These are phyloP conservation scores for Urophycis tenuis DNA, from an alignment of 2,797 vertebrate genomes.

Conservation along the genomic window DNA sequence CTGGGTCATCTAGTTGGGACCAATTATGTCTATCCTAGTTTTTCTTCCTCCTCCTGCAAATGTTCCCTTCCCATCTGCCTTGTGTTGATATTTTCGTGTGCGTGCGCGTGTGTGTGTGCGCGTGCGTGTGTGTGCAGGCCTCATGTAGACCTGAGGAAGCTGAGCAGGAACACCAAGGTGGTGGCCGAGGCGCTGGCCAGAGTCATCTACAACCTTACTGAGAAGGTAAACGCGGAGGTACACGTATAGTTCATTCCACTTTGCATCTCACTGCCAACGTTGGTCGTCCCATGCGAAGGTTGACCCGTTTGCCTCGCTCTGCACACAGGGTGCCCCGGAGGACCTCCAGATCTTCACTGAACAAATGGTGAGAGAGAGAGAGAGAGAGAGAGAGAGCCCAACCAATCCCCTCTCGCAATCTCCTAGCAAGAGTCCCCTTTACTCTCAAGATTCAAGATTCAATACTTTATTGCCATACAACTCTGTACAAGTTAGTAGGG, in stretches of 20 bases:
- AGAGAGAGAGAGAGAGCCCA: too few species aligned
- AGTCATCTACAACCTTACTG: slow-evolving; percentile 95
- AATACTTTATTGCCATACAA: too few species aligned
- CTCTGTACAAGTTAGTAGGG: too few species aligned
- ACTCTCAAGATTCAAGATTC: too few species aligned
- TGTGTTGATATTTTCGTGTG: slow-evolving; percentile 2
- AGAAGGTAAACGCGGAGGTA: slow-evolving; percentile 74
- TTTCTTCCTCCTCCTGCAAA: not conserved
- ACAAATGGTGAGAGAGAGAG: slow-evolving; percentile 89
- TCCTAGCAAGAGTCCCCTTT: too few species aligned
- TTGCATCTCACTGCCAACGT: not conserved
- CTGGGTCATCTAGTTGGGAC: not conserved
- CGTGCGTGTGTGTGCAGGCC: slow-evolving; percentile 66
- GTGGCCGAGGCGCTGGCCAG: slow-evolving; percentile 89
- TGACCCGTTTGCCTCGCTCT: not conserved
- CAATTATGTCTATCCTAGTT: not conserved
- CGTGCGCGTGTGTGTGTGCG: slow-evolving; percentile 14
- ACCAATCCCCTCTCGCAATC: too few species aligned
- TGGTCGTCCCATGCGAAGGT: not conserved
- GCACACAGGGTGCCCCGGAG: slow-evolving; percentile 78
- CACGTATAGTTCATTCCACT: not conserved
- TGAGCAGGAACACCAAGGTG: slow-evolving; percentile 87
- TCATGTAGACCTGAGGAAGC: slow-evolving; percentile 81
- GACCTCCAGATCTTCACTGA: slow-evolving; percentile 94
- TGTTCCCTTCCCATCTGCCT: not conserved